Conservation (phyloP, 2,888 invertebrate genomes). For the Rhagium mordax region DNA sequence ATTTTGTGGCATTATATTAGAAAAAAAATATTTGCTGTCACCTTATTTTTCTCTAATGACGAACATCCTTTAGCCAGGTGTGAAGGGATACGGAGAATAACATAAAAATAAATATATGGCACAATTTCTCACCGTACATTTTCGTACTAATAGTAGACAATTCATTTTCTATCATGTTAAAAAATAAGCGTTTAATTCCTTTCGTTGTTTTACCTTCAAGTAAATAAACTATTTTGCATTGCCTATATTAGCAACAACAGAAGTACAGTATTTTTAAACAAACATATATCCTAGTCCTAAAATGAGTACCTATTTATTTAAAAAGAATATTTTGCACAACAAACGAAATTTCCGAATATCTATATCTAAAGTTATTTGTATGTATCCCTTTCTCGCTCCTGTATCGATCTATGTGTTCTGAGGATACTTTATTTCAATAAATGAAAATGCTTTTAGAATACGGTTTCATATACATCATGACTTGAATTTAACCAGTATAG, state of each 20-base stretch:
- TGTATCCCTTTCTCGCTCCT: not conserved
- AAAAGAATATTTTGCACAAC: not conserved
- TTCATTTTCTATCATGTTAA: not conserved
- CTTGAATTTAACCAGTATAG: constrained; percentile 18
- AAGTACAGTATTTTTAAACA: no score
- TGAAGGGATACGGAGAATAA: not conserved
- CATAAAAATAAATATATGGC: not conserved
- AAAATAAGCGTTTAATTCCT: not conserved
- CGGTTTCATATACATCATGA: constrained; percentile 26
- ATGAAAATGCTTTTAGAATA: constrained; percentile 22
- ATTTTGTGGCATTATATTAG: constrained; percentile 16
- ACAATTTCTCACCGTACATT: not conserved
- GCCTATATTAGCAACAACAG: no score
- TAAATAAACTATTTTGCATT: no score
- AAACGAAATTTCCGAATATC: not conserved
- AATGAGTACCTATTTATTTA: no score
- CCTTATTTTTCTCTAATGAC: constrained; percentile 9
- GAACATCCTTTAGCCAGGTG: constrained; percentile 1
- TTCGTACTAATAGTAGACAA: not conserved
- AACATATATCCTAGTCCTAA: no score
- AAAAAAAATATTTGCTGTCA: constrained; percentile 2
- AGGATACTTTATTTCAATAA: constrained; percentile 23
- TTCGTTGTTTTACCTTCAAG: no score
- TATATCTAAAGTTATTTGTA: not conserved
- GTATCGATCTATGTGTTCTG: not conserved